Evolutionary conservation across 2,888 invertebrate genomes (phyloP).

Genomic region (Yponomeuta plumbellus): DNA sequence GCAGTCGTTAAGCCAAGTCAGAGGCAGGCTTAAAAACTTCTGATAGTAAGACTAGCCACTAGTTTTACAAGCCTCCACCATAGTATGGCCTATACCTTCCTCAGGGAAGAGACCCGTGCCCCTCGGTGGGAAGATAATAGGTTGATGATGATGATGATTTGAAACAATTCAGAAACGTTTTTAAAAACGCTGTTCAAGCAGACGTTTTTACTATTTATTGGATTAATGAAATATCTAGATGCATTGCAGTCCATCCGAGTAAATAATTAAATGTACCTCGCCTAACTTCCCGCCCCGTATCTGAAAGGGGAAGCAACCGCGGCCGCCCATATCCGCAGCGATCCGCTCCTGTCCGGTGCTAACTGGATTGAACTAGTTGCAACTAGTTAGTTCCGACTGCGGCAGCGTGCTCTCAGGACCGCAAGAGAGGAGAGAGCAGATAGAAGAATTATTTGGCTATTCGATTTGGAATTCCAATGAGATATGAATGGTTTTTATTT

Average conservation of each 20-base stretch:
- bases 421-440: not conserved
- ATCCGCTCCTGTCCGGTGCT: conserved; percentile 11
- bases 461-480: not conserved
- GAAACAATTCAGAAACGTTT: too few relatives aligned
- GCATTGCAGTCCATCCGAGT: not conserved
- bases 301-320: not conserved
- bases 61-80: too few relatives aligned
- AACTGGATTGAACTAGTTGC: conserved; percentile 39
- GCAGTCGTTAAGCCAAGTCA: too few relatives aligned
- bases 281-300: not conserved
- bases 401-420: not conserved
- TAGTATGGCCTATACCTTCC: too few relatives aligned
- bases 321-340: not conserved
- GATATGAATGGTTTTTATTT: too few relatives aligned
- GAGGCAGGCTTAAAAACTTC: too few relatives aligned
- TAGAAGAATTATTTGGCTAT: not conserved
- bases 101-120: too few relatives aligned
- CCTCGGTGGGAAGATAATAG: too few relatives aligned
- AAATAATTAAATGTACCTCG: not conserved
- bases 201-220: too few relatives aligned
- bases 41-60: too few relatives aligned
- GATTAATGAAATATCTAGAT: not conserved
- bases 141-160: too few relatives aligned
- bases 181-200: too few relatives aligned
- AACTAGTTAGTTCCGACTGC: conserved; percentile 31